Evolutionary conservation across 2,888 invertebrate genomes (phyloP), one percentile per base, ranked within the genome.

Genomic region (Acanthosepion esculentum): DNA sequence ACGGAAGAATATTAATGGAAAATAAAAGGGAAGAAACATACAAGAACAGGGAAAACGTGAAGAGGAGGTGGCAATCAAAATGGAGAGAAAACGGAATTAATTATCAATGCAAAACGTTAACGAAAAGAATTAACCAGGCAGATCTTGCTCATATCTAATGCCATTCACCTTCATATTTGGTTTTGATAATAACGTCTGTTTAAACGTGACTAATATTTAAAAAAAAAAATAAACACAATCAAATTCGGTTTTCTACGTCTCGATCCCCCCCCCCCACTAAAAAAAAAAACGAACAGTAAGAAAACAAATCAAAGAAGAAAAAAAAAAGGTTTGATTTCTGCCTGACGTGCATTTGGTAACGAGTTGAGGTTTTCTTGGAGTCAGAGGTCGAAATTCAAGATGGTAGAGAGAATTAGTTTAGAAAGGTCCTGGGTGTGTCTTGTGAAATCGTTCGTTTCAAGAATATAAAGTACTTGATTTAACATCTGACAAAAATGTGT

Each of bases 401-500:
- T n/a, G 78, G 10, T 78, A n/a, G 12, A 15, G 78, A n/a, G 78
- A n/a, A 12, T 12, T n/a, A n/a, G n/a, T n/a, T 15, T 10, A n/a
- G 78, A 10, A 33, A 78, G 10, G n/a, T n/a, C 78, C n/a, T 78
- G 78, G 78, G 78, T n/a, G 78, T 78, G 78, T n/a, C n/a, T n/a
- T 18, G n/a, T 78, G n/a, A 78, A 78, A n/a, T n/a, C 3, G 7
- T 78, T 33, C 78, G 78, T 78, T 78, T 78, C 78, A 0, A 33
- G 78, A 78, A 78, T 78, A 78, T n/a, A 33, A 78, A n/a, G n/a
- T 78, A 78, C n/a, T 78, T 15, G 15, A 78, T 78, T n/a, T 78
- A n/a, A 78, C 78, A n/a, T 78, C 78, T 78, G 78, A 78, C 78
- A n/a, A 78, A n/a, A 78, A 78, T n/a, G n/a, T 78, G 78, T 78